Evolutionary conservation across 2,888 invertebrate genomes (phyloP), one percentile per base, ranked within the genome.

Genomic region (Rhaphigaster nebulosa): DNA sequence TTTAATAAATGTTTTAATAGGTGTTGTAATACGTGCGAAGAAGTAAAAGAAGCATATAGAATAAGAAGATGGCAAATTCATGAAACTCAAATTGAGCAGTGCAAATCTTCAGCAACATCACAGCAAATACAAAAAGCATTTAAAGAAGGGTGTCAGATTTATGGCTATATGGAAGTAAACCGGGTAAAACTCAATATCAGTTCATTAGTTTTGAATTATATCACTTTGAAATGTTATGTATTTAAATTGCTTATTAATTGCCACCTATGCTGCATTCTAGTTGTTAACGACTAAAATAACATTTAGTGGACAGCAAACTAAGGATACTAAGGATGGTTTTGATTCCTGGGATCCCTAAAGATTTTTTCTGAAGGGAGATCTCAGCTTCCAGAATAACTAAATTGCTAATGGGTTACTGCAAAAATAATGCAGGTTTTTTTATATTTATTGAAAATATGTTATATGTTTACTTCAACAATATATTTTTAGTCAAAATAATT

Each of bases 1-100:
- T 34, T 91, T 90, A 84, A 23, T 90, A 54, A 91, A 38, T 76
- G 38, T 91, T 92, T 91, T 91, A 93, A 1, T 93, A 98, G 98
- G 93, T 99, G 99, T 94, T 99, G 99, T 94, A 98, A 99, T 93
- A 98, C 98, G 26, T 99, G 99, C 94, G 98, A 98, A 92, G 98
- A 99, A 90, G 98, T 99, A 0, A 96, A 97, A 94, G 97, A 98
- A 93, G 99, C 99, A 0, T 99, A 99, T 93, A 95, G 97, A 92
- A 94, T 95, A 92, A 96, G 96, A 93, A 96, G 97, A 92, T 99
- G 99, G 97, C 98, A 98, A 91, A 95, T 97, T 92, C 96, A 96
- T 45, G 96, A 97, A 93, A 94, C 97, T 50, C 96, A 96, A 91
- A 96, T 99, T 93, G 97, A 96, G 92, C 99, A 99, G 94, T 99